Conservation (phyloP, 2,888 invertebrate genomes). For the Brachyopa scutellaris region DNA sequence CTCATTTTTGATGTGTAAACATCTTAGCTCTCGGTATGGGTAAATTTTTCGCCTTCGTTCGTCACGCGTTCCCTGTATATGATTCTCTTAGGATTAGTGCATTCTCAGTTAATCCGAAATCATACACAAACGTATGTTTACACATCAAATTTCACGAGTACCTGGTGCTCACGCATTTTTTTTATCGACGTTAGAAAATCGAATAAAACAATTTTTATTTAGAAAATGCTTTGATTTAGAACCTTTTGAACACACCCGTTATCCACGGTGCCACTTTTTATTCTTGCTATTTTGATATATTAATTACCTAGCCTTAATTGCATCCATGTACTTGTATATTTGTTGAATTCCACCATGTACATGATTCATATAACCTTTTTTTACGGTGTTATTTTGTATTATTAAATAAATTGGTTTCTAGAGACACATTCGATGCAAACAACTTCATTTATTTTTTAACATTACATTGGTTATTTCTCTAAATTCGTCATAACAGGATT, state of each 20-base stretch:
- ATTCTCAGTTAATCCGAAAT: too few relatives aligned
- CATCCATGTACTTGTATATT: slow-evolving; percentile 52
- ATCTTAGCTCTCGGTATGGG: too few relatives aligned
- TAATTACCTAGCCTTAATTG: slow-evolving; percentile 70
- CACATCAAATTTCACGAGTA: too few relatives aligned
- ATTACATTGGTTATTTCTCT: neutral
- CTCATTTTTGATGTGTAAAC: too few relatives aligned
- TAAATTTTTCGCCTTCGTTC: too few relatives aligned
- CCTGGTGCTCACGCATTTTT: too few relatives aligned
- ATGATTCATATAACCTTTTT: slow-evolving; percentile 58
- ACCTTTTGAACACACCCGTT: slow-evolving; percentile 37
- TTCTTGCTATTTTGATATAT: slow-evolving; percentile 64
- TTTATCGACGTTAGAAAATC: too few relatives aligned
- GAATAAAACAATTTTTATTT: too few relatives aligned
- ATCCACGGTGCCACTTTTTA: neutral
- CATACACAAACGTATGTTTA: too few relatives aligned
- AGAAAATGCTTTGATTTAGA: too few relatives aligned
- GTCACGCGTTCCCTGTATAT: too few relatives aligned
- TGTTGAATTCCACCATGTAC: neutral
- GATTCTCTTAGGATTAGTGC: too few relatives aligned
- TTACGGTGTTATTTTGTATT: neutral
- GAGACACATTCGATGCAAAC: neutral
- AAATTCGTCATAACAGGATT: neutral
- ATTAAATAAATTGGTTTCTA: neutral
- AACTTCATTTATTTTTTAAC: neutral